Percentiles rank a stretch among this genome's conserved stretches.
phyloP scores from a whole-genome alignment of 2,113 vertebrate species.

The Myiozetetes cayanensis region DNA sequence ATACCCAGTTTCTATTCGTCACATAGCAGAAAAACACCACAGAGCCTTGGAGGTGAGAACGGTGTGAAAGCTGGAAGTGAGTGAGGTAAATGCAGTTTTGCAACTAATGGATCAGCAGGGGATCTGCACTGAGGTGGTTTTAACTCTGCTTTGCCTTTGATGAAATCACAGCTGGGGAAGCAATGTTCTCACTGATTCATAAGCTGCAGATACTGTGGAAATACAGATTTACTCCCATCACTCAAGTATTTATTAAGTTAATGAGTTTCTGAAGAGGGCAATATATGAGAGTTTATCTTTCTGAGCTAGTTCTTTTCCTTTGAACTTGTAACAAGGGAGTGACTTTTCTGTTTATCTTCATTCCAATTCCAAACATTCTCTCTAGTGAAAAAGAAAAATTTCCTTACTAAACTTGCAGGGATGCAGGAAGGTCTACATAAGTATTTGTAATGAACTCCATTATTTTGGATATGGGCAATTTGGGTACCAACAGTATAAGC shows the following conservation, averaged over 20 bases:
- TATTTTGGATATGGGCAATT: background rate
- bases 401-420: background rate
- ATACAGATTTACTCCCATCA: background rate
- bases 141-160: background rate
- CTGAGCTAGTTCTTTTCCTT: background rate
- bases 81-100: background rate
- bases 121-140: background rate
- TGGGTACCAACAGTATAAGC: background rate
- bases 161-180: conserved; percentile 8
- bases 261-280: background rate
- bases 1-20: background rate
- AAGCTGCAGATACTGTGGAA: background rate
- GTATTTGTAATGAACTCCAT: background rate
- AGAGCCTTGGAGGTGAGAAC: background rate
- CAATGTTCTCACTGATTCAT: background rate
- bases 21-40: background rate
- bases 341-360: background rate
- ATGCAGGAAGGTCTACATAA: background rate
- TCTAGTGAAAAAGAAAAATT: background rate
- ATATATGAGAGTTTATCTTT: conserved; percentile 12
- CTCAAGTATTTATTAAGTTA: conserved; percentile 8
- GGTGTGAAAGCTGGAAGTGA: background rate
- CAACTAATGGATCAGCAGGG: background rate
- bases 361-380: background rate
- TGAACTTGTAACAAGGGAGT: background rate